These are phyloP conservation scores for Protobothrops flavoviridis DNA, from an alignment of 2,113 vertebrate genomes.

Conservation along the genomic window DNA sequence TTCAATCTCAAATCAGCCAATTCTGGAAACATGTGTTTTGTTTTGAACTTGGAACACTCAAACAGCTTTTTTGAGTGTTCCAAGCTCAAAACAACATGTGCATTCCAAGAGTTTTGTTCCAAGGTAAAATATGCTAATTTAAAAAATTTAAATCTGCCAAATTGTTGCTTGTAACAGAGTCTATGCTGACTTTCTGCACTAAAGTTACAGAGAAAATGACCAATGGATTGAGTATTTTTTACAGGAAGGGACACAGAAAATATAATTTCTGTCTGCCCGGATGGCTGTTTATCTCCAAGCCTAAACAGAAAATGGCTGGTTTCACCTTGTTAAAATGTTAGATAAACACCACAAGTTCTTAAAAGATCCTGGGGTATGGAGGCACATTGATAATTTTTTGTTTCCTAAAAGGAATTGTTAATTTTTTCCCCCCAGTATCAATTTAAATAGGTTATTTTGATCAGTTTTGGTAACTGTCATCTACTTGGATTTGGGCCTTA, in stretches of 20 bases:
- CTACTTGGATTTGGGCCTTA: background rate
- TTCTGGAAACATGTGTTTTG: background rate
- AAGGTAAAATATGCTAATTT: background rate
- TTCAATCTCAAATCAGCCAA: background rate
- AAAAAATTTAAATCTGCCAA: background rate
- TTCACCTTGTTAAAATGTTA: background rate
- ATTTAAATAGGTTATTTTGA: background rate
- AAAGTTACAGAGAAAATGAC: background rate
- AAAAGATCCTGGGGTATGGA: background rate
- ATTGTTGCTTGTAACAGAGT: background rate
- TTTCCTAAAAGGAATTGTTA: background rate
- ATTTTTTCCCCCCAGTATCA: background rate
- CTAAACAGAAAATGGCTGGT: background rate
- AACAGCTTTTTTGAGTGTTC: background rate
- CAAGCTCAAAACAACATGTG: background rate
- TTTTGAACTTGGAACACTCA: background rate
- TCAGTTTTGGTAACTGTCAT: background rate
- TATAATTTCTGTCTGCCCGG: background rate
- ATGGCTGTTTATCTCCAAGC: background rate
- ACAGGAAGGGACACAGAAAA: background rate
- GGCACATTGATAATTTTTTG: background rate
- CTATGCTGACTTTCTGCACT: background rate
- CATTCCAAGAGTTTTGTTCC: background rate
- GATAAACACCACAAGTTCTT: background rate
- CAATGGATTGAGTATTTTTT: background rate